Conservation (phyloP, 2,888 invertebrate genomes). For the Tethea ocularis region DNA sequence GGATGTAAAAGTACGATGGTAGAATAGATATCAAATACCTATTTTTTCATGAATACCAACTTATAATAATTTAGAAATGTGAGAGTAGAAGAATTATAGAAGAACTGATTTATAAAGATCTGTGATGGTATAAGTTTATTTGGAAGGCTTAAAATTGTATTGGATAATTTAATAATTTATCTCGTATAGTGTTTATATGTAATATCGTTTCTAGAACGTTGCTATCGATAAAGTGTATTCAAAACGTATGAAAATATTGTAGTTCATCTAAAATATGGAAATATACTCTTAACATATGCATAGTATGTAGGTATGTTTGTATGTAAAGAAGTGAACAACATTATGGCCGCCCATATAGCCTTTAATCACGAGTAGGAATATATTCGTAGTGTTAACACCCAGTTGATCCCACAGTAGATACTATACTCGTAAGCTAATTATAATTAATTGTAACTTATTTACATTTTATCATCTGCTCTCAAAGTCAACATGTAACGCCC, state of each 20-base stretch:
- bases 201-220: background rate
- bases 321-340: background rate
- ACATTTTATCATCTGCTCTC: conserved; percentile 4
- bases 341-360: background rate
- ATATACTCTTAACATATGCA: background rate
- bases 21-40: background rate
- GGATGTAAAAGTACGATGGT: background rate
- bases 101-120: conserved; percentile 19
- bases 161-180: background rate
- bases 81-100: background rate
- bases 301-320: background rate
- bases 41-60: background rate
- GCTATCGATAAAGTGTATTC: background rate
- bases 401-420: background rate
- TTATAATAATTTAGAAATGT: background rate
- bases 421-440: background rate
- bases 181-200: background rate
- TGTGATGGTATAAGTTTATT: conserved; percentile 17
- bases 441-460: background rate
- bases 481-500: background rate
- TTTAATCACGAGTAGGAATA: background rate
- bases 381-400: background rate
- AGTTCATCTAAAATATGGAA: background rate
- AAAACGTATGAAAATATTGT: background rate
- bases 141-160: background rate